Conservation (phyloP, 2,888 invertebrate species). For the Coelogynopora nodosa region DNA sequence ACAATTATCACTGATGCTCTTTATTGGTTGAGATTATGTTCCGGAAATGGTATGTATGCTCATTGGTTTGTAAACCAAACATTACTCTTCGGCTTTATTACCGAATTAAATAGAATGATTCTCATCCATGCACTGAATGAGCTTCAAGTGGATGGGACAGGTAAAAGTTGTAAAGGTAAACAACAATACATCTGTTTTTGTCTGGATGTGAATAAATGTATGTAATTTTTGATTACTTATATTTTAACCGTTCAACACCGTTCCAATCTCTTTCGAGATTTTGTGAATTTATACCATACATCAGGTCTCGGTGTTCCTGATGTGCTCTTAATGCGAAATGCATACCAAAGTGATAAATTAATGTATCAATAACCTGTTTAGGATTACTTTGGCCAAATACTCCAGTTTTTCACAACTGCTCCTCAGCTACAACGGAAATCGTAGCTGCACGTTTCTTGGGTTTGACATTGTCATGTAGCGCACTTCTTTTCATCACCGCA, state of each 20-base stretch:
- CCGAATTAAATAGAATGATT: not conserved
- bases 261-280: not conserved
- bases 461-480: slow-evolving; percentile 8
- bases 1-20: not conserved
- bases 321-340: slow-evolving; percentile 13
- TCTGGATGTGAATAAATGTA: slow-evolving; percentile 5
- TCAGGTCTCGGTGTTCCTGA: slow-evolving; percentile 19
- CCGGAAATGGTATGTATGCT: slow-evolving; percentile 16
- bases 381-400: slow-evolving; percentile 9
- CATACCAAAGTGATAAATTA: slow-evolving; percentile 6
- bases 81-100: not conserved
- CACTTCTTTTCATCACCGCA: slow-evolving; percentile 27
- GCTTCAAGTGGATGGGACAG: slow-evolving; percentile 2
- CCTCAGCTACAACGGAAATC: not conserved
- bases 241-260: slow-evolving; percentile 25
- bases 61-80: not conserved
- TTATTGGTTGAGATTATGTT: not conserved
- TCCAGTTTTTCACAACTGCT: not conserved
- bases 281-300: slow-evolving; percentile 9
- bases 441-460: slow-evolving; percentile 3
- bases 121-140: not conserved
- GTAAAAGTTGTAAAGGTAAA: not conserved
- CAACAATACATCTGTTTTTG: not conserved
- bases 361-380: slow-evolving; percentile 7
- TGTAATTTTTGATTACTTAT: not conserved